Base-by-base conservation (phyloP, 2,797 vertebrate species). In the Pipistrellus kuhlii region DNA sequence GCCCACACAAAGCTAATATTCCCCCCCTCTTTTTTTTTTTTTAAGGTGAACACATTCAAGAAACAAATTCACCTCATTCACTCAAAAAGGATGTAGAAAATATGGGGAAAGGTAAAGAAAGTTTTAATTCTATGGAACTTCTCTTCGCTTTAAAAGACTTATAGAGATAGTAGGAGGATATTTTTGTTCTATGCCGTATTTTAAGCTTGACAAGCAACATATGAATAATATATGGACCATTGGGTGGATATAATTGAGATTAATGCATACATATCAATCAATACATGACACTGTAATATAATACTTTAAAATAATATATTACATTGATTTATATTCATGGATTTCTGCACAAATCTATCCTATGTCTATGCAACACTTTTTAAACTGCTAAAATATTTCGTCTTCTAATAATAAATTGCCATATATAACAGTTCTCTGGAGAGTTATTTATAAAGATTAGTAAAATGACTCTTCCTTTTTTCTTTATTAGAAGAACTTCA, bases 1-100 rank as follows among this genome's bases (percentile, higher is more conserved):
- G 2, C 15, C 64, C 90, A 5, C 6, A 21, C 1, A 90, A 95
- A 97, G 97, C 96, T 94, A 97, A 59, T 93, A 86, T 66, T 80
- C 92, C 68, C 84, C 72, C 12, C 11, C 38, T 53, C 38, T 21
- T 12, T 86, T 92, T 94, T 91, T 96, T 97, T 96, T 94, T 94
- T 96, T 41, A 97, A 99, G 99, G 99, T 64, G 99, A 99, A 96
- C 99, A 98, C 95, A 98, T 97, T 17, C 99, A 99, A 98, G 99
- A 99, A 96, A 97, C 98, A 55, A 98, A 97, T 93, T 98, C 99
- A 94, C 99, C 99, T 68, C 99, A 99, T 73, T 98, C 99, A 3
- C 98, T 99, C 73, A 99, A 99, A 97, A 99, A 99, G 97, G 99
- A 99, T 77, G 99, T 99, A 0, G 99, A 99, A 97, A 99, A 99